Percentiles rank a stretch among this genome's conserved stretches.
Conservation (phyloP, 2,113 vertebrate species). For the Dryoscopus gambensis region DNA sequence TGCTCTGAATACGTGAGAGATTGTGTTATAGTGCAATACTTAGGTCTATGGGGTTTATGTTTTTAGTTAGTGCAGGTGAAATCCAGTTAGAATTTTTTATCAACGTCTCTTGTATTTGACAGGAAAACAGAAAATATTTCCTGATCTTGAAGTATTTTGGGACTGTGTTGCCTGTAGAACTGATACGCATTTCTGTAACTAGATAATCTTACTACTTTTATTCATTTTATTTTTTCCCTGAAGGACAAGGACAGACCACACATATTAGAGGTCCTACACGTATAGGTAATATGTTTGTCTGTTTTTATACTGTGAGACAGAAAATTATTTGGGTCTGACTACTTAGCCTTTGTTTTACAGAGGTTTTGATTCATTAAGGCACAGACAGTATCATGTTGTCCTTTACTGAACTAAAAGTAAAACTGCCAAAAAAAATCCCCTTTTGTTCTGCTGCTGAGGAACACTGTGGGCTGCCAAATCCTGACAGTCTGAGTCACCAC, state of each 20-base stretch:
- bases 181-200: background rate
- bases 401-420: slow-evolving; percentile 59
- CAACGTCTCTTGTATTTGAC: background rate
- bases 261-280: background rate
- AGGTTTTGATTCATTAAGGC: slow-evolving; percentile 29
- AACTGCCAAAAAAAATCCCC: slow-evolving; percentile 29
- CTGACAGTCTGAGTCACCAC: slow-evolving; percentile 58
- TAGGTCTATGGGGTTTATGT: background rate
- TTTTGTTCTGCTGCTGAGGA: slow-evolving; percentile 64
- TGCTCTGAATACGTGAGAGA: background rate
- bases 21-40: background rate
- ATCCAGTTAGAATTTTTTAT: background rate
- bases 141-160: background rate
- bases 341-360: background rate
- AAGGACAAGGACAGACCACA: background rate
- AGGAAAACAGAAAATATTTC: background rate
- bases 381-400: slow-evolving; percentile 54
- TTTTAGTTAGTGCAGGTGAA: background rate
- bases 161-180: background rate
- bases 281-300: background rate
- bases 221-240: background rate
- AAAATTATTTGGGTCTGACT: background rate
- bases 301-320: background rate
- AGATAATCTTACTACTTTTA: background rate
- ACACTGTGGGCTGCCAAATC: slow-evolving; percentile 58